These are phyloP conservation scores for Panagrolaimus sp. DNA, from an alignment of 1,140 invertebrate genomes.

Conservation along the genomic window DNA sequence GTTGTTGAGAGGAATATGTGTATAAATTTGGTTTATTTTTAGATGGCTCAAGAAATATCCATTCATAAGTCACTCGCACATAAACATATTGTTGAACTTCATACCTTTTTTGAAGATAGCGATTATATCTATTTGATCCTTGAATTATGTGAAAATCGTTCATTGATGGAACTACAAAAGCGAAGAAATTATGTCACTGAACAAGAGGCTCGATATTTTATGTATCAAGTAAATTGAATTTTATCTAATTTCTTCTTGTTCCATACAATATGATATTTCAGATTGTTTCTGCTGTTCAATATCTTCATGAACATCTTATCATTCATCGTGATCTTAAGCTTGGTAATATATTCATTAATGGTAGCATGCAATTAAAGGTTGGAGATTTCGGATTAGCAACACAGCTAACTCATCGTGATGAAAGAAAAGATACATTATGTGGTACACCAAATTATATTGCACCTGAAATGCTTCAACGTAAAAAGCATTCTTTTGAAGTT, in stretches of 20 bases:
- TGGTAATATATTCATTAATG: conserved; percentile 90
- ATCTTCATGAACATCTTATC: conserved; percentile 79
- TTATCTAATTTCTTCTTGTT: no score
- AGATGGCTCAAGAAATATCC: conserved; percentile 77
- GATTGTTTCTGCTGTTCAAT: conserved; percentile 79
- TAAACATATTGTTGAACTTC: conserved; percentile 84
- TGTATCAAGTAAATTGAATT: conserved; percentile 80
- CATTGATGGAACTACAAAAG: conserved; percentile 73
- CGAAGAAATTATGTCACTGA: conserved; percentile 86
- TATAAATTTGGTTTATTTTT: conserved; percentile 26
- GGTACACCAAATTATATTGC: conserved; percentile 98
- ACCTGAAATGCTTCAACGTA: conserved; percentile 79
- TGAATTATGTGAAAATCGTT: conserved; percentile 83
- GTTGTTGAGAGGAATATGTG: no score
- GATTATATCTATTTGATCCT: conserved; percentile 91
- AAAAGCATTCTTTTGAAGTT: conserved; percentile 81
- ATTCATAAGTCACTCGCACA: conserved; percentile 82
- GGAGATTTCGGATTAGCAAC: conserved; percentile 96
- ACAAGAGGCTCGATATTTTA: conserved; percentile 88
- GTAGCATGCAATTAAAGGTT: conserved; percentile 80
- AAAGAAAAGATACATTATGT: conserved; percentile 66
- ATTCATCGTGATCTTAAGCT: conserved; percentile 95
- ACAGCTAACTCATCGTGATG: conserved; percentile 77
- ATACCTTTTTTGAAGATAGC: conserved; percentile 85
- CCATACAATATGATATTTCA: no score